Evolutionary conservation across 2,888 invertebrate genomes (phyloP).

Genomic region (Thymelicus lineola): DNA sequence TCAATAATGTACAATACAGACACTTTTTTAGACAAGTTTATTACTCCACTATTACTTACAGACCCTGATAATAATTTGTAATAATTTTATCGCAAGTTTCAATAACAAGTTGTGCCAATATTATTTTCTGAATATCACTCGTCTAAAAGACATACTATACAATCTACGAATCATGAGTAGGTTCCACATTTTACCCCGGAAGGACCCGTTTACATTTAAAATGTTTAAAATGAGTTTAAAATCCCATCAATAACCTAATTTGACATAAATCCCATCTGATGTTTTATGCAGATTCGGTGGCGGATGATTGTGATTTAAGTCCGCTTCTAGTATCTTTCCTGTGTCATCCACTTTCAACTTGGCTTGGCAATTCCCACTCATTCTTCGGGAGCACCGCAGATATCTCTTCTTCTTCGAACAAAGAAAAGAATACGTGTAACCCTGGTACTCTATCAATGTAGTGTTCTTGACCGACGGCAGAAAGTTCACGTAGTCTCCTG

Average conservation of each 20-base stretch:
- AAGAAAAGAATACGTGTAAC: conserved; percentile 31
- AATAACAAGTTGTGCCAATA: too few species aligned
- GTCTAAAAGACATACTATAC: too few species aligned
- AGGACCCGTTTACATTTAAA: too few species aligned
- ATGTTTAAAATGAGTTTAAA: too few species aligned
- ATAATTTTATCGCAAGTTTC: too few species aligned
- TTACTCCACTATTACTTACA: too few species aligned
- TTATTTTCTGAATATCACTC: too few species aligned
- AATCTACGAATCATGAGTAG: too few species aligned
- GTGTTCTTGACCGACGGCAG: conserved; percentile 20
- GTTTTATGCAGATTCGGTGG: conserved; percentile 21
- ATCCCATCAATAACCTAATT: neutral
- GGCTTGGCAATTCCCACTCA: conserved; percentile 47
- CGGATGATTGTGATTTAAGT: conserved; percentile 20
- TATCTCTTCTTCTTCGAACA: conserved; percentile 25
- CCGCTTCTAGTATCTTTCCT: conserved; percentile 17
- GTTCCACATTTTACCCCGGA: too few species aligned
- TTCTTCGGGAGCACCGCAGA: conserved; percentile 50
- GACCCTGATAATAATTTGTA: too few species aligned
- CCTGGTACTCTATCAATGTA: conserved; percentile 27
- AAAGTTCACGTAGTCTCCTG: conserved; percentile 28
- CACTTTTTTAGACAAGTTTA: too few species aligned
- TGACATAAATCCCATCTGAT: conserved; percentile 8
- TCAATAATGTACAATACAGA: too few species aligned
- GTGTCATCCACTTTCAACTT: conserved; percentile 46